Evolutionary conservation across 2,888 invertebrate genomes (phyloP), one percentile per base, ranked within the genome.

Genomic region (Cephus nigrinus): DNA sequence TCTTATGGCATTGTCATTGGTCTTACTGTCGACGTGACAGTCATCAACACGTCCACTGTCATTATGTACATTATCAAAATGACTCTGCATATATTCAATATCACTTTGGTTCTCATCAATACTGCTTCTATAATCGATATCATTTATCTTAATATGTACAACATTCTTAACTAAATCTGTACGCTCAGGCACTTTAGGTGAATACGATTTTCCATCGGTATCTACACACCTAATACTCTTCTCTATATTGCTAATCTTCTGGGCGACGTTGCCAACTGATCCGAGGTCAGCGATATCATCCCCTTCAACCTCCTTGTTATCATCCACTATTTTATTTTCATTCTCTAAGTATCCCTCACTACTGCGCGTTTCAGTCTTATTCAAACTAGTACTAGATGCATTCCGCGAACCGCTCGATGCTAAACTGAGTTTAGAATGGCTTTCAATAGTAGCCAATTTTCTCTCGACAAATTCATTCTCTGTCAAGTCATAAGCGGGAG

Each of bases 401-500:
- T 84, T 85, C 23, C 74, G 35, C 36, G 74, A 36, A 30, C 30
- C 36, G 33, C 74, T 74, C 1, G 78, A 76, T 73, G 74, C n/a
- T 71, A 76, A 55, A 32, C 80, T 80, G 55, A 78, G 75, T 75
- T 81, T 80, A 69, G 78, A 68, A 69, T 81, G 80, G 36, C 75
- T 80, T 34, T 80, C 79, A n/a, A 79, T 78, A 76, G 75, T 80
- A 31, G 81, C 88, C 35, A 84, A 81, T 69, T 83, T 82, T 33
- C 85, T 40, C 73, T 85, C 86, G 68, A 84, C 85, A 55, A 86
- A 79, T 69, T 80, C 88, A 12, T 85, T 81, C 75, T 93, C 92
- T 78, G 92, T 93, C 74, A 93, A 93, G 91, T 96, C 96, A 91
- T 96, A 96, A 0, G 96, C 96, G 2, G 96, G 96, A n/a, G 96